Evolutionary conservation across 2,888 invertebrate genomes (phyloP), one percentile per base, ranked within the genome.

Genomic region (Deilephila elpenor): DNA sequence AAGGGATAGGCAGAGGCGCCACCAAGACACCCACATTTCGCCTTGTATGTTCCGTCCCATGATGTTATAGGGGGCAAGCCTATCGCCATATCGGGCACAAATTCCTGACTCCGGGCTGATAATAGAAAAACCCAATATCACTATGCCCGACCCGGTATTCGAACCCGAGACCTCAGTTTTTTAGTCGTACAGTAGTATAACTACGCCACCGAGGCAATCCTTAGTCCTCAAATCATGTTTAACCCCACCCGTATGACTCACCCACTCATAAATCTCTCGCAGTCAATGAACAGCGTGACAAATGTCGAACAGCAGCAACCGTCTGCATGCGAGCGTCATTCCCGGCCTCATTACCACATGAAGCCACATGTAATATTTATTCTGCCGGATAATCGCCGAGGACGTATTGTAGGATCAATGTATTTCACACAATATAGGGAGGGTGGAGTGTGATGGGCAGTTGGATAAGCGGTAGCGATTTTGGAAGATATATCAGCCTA

Each of bases 331-430:
- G 37, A n/a, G n/a, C 25, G 61, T 8, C n/a, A n/a, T n/a, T 8
- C 34, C 17, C 19, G 17, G n/a, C 29, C 5, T 61, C 37, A 64
- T 64, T 64, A 37, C 64, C 64, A 64, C 76, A 71, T 71, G 71
- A 74, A 74, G 70, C 74, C 85, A 87, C 86, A 90, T 90, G 87
- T 75, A 86, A 88, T 89, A 90, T 90, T 88, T 89, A 89, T 89
- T 84, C 79, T 74, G 70, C 73, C 75, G 78, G 83, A 86, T 86
- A 83, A 86, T 84, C 85, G 78, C 80, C 73, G 79, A 76, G 76
- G 79, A 79, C 82, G 74, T 76, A 76, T 80, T 78, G 80, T 77
- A 82, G 82, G 86, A 86, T 82, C 87, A 83, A 86, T 89, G 88
- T 85, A 85, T 87, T 88, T 84, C 82, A 82, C 82, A 82, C 76